Base-by-base conservation (phyloP, 2,797 vertebrate species). In the Micrastur ruficollis region DNA sequence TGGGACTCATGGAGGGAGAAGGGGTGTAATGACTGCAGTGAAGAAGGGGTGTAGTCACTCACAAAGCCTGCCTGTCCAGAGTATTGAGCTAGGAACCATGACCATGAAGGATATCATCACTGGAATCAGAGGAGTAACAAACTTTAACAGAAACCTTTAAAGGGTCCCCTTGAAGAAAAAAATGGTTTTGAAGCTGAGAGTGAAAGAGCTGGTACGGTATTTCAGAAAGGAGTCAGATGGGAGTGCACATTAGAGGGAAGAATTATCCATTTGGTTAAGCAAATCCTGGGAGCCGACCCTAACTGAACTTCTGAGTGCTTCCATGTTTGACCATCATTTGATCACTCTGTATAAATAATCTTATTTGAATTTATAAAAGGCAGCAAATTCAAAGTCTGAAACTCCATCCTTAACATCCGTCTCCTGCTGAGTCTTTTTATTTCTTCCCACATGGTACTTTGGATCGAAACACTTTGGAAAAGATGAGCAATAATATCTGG, bases 401-500 rank as follows among this genome's bases (percentile, higher is more conserved):
- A 44, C 34, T 66, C 46, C 46, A 72, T 95, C 72, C 75, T 93
- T 91, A 93, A 89, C 78, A 96, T 88, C 68, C 5, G 0, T 83
- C 74, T 87, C 92, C 56, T 85, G 71, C 72, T 86, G 86, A 71
- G 67, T 34, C 49, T 91, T 95, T 96, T 96, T 72, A 89, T 96
- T 92, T 94, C 86, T 65, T 94, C 87, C 91, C 46, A 83, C 93
- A 88, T 86, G 79, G 81, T 93, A 87, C 38, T 95, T 94, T 94
- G 86, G 81, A 96, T 95, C 79, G 91, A 89, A 94, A 95, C 0
- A 2, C 78, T 94, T 85, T 55, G 86, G 93, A 95, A 97, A 94
- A 97, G 86, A 95, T 93, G 90, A 96, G 94, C 93, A 96, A 85
- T 85, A 92, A 83, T 97, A 92, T 93, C 93, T 95, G 92, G 83